Evolutionary conservation across 2,888 invertebrate genomes (phyloP), one percentile per base, ranked within the genome.

Genomic region (Leptinotarsa peninsularis): DNA sequence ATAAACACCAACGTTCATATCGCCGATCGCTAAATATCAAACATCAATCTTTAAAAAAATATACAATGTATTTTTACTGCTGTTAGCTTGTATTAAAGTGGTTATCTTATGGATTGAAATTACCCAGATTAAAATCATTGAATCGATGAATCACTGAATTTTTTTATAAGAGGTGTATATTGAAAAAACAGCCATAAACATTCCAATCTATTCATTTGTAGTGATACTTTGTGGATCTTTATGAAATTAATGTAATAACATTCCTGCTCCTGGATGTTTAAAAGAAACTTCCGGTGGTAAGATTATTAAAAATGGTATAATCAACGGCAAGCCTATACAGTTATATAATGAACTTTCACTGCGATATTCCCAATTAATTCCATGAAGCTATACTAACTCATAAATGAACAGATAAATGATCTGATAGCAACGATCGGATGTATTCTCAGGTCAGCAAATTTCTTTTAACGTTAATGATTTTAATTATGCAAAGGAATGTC

Each of bases 321-420:
- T 33, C 43, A 63, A 10, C 2, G 43, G 18, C 63, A 10, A 33
- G n/a, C 27, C n/a, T 63, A 23, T 23, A 13, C 23, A 43, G 63
- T 63, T 63, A 63, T 63, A 13, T 63, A 63, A 63, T 4, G n/a
- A 33, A 63, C 63, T 63, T 63, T 63, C 63, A 63, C 63, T 63
- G 33, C 1, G 13, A 15, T 63, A 43, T n/a, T 33, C 43, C 33
- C 33, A n/a, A 43, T 63, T 17, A 15, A n/a, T 63, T 63, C n/a
- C 23, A 27, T 58, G 58, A 58, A 58, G 23, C 63, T 27, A 43
- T 63, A 63, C 10, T 43, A 63, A 23, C 58, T 58, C 43, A 63
- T 43, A 33, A 63, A 63, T 63, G 15, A 43, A 63, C n/a, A 27
- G 58, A 58, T 58, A 27, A 52, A 58, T 58, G 23, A 58, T 58